Conservation (phyloP, 2,797 vertebrate species). For the Gymnodraco acuticeps region DNA sequence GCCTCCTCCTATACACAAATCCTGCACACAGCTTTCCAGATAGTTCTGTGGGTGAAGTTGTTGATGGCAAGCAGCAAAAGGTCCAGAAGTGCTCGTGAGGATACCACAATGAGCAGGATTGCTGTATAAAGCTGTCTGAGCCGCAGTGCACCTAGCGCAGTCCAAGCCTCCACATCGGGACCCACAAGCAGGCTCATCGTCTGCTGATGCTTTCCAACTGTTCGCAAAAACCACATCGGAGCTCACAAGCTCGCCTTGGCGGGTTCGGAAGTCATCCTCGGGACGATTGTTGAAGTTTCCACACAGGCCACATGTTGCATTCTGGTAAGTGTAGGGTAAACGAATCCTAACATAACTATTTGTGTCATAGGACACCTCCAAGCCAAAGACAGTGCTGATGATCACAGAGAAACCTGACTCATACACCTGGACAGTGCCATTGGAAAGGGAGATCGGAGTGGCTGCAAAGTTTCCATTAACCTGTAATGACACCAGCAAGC, state of each 20-base stretch:
- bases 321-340: conserved; percentile 67
- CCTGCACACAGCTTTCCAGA: conserved; percentile 74
- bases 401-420: conserved; percentile 72
- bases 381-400: conserved; percentile 74
- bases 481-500: conserved; percentile 55
- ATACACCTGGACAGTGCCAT: conserved; percentile 66
- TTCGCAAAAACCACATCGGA: conserved; percentile 73
- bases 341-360: conserved; percentile 62
- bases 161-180: conserved; percentile 36
- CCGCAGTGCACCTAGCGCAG: conserved; percentile 49
- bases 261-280: conserved; percentile 75
- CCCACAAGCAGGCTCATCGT: conserved; percentile 55
- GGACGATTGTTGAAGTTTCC: conserved; percentile 71
- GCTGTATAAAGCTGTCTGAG: conserved; percentile 49
- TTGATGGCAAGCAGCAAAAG: conserved; percentile 72
- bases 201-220: conserved; percentile 66
- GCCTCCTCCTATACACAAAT: conserved; percentile 73
- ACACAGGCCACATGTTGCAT: conserved; percentile 79
- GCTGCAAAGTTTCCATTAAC: conserved; percentile 67
- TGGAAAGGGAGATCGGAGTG: conserved; percentile 67
- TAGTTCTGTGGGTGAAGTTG: conserved; percentile 45
- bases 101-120: conserved; percentile 64
- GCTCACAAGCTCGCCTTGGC: conserved; percentile 38
- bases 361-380: conserved; percentile 75
- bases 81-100: conserved; percentile 65